These are phyloP conservation scores for Scolopax bukidnonensis DNA, from an alignment of 2,797 vertebrate species.

Conservation along the genomic window DNA sequence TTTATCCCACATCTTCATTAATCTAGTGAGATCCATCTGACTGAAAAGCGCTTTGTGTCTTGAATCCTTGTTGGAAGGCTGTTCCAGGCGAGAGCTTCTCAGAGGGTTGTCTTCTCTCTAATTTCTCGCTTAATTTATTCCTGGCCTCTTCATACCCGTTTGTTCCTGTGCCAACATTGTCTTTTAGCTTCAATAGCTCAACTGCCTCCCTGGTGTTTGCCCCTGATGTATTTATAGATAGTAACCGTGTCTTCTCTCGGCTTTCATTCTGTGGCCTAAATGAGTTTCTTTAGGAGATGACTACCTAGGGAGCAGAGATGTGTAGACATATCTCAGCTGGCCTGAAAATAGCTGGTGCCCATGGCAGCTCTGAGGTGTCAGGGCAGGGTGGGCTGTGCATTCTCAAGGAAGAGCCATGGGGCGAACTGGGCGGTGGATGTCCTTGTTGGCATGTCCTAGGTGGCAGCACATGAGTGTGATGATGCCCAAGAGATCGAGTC, in stretches of 20 bases:
- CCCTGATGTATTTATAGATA: constrained; percentile 48
- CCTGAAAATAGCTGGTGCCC: neutral
- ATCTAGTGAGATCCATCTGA: neutral
- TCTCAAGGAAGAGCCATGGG: neutral
- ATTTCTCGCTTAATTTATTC: constrained; percentile 56
- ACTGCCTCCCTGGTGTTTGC: constrained; percentile 45
- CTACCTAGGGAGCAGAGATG: neutral
- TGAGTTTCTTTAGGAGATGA: neutral
- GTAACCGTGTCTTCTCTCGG: neutral
- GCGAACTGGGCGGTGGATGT: neutral
- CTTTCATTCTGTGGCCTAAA: neutral
- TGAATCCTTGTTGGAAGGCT: neutral
- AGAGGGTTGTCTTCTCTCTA: constrained; percentile 40
- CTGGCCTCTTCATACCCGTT: constrained; percentile 16
- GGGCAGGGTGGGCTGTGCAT: neutral
- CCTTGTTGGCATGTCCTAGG: rapidly evolving
- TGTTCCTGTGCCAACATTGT: constrained; percentile 67
- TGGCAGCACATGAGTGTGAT: rapidly evolving
- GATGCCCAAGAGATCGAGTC: neutral
- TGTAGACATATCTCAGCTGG: neutral
- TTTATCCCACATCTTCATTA: neutral
- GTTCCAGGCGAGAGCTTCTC: constrained; percentile 16
- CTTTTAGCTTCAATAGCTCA: constrained; percentile 63
- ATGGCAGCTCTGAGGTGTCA: rapidly evolving
- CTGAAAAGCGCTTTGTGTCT: neutral